Evolutionary conservation across 1,140 invertebrate species (phyloP), one percentile per base, ranked within the genome.

Genomic region (Lamellibrachia luymesi): DNA sequence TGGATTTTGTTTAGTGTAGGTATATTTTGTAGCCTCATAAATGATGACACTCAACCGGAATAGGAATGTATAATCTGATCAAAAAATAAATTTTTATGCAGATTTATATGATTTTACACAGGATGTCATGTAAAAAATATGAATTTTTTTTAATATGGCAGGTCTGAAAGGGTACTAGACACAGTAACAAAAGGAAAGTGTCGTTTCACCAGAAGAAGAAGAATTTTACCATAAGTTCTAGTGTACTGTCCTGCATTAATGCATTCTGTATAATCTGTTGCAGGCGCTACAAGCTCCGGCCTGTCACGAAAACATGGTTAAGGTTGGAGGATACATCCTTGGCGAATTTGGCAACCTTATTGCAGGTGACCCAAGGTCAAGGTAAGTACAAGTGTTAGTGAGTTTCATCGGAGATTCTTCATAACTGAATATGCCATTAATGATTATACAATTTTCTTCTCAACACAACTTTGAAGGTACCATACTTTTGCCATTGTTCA

Each of bases 281-380:
- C 95, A 98, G 97, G 98, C 99, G 94, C 96, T 99, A 91, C 99
- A 99, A 97, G 99, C 99, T 90, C 98, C 99, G 51, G 99, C 99
- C 92, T 99, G 99, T 96, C 99, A 99, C 96, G 99, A 99, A 97
- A 99, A 99, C 96, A 99, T 99, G 99, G 99, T 99, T 0, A 99
- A 99, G 97, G 99, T 99, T 91, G 99, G 99, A 92, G 99, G 99
- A 51, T 99, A 99, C 95, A 99, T 99, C 95, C 97, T 99, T 90
- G 99, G 99, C 93, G 99, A 99, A 97, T 99, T 99, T 97, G 99
- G 99, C 51, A 99, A 99, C 97, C 97, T 99, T 50, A 99, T 99
- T 96, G 99, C 99, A 94, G 99, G 99, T 17, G 99, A 99, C 97
- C 98, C 98, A 93, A 97, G 99, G 92, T 99, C 99, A 89, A 97